A percentile compares a stretch with the other conserved stretches of the same genome.
phyloP scores from a whole-genome alignment of 2,113 vertebrate species.

The Serilophus lunatus region DNA sequence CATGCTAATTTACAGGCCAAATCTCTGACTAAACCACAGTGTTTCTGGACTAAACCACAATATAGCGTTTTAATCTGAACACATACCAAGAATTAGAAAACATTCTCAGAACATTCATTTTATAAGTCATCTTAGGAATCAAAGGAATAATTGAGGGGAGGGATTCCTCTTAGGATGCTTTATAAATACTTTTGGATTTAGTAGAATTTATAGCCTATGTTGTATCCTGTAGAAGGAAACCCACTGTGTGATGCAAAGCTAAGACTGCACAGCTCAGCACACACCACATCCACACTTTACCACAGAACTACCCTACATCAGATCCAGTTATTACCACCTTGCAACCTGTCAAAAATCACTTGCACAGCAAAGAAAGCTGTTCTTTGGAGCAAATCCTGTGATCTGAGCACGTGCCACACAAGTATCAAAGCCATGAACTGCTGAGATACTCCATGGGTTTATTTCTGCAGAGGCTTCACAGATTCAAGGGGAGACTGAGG shows the following conservation, averaged over 20 bases:
- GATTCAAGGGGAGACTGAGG: neutral
- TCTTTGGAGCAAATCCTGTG: neutral
- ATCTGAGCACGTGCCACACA: neutral
- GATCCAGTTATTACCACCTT: neutral
- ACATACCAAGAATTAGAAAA: neutral
- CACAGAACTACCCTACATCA: neutral
- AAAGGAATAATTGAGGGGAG: neutral
- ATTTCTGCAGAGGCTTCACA: neutral
- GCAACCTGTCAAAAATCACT: neutral
- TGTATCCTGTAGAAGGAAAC: neutral
- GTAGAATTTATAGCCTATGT: neutral
- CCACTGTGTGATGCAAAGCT: neutral
- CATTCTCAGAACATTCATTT: neutral
- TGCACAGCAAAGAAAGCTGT: neutral
- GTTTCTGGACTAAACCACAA: neutral
- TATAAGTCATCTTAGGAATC: neutral
- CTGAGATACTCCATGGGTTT: neutral
- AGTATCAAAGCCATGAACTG: neutral
- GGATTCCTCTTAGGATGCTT: neutral
- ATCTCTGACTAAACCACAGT: neutral
- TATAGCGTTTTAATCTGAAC: neutral
- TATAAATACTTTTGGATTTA: neutral
- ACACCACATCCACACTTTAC: neutral
- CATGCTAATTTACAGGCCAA: neutral
- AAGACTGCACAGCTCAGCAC: neutral